Base-by-base conservation (phyloP, 2,888 invertebrate genomes). In the Hylaea fasciaria region DNA sequence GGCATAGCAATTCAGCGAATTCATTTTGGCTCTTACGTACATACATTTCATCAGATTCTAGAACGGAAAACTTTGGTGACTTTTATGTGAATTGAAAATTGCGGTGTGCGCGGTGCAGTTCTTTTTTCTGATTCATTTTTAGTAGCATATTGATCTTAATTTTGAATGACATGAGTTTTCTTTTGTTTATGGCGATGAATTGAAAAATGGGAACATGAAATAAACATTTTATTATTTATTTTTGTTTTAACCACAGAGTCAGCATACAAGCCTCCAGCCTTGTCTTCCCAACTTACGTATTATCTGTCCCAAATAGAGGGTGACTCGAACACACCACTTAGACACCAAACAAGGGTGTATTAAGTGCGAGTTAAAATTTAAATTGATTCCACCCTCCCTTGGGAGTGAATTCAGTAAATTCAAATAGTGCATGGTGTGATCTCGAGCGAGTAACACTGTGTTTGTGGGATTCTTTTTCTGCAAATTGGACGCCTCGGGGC, bases 361-460 rank as follows among this genome's bases (percentile, higher is more conserved):
- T 92, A 91, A 92, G 91, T 90, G 85, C 84, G 86, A 92, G 91
- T 91, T 92, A 92, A 92, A 92, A 91, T 92, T 92, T 91, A 92
- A 92, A 91, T 92, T 92, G 91, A 91, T 90, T 92, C 90, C 80
- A 84, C 90, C 90, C 90, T 88, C 89, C 82, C 80, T 78, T 60
- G 72, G 79, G 81, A 86, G 85, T 76, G 86, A 89, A 89, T 90
- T 91, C 89, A 85, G 85, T 77, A 87, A 89, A 90, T 90, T 91
- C 91, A 88, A 89, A 92, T 92, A 91, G 91, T 92, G 89, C 78
- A 82, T 81, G 84, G 85, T 89, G 90, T 91, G 89, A 90, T 89
- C 87, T 90, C 86, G 77, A 85, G 89, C 90, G 91, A 76, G 80
- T 79, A 82, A 87, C 82, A 45, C 61, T 44, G 52, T 86, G 88